Conservation (phyloP, 2,888 invertebrate genomes). For the Biston betularia region DNA sequence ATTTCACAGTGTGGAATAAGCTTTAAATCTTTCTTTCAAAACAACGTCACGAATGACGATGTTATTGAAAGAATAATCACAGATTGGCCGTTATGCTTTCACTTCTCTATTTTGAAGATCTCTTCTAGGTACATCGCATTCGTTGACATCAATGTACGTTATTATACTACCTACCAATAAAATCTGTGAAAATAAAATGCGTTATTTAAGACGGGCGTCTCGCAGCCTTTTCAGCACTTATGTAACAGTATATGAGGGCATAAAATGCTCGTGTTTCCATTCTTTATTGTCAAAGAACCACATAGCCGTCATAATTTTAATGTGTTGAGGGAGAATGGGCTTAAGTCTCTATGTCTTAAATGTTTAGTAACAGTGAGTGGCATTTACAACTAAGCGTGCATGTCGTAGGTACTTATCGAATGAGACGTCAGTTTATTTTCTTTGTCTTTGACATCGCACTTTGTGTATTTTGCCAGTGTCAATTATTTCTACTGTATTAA, state of each 20-base stretch:
- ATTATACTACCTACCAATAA: constrained; percentile 62
- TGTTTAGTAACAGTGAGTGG: not conserved
- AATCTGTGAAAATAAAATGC: constrained; percentile 74
- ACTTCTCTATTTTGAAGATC: too few relatives aligned
- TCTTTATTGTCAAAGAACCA: constrained; percentile 39
- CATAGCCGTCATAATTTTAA: constrained; percentile 39
- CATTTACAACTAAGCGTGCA: too few relatives aligned
- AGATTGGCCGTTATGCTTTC: too few relatives aligned
- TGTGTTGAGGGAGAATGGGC: constrained; percentile 32
- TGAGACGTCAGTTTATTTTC: too few relatives aligned
- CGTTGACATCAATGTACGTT: constrained; percentile 22
- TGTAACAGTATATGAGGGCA: constrained; percentile 54
- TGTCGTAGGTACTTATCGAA: too few relatives aligned
- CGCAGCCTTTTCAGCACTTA: constrained; percentile 63
- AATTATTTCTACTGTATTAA: too few relatives aligned
- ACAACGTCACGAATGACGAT: too few relatives aligned
- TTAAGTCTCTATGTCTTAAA: constrained; percentile 7
- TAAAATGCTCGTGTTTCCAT: constrained; percentile 57
- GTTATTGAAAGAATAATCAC: too few relatives aligned
- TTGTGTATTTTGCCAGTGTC: too few relatives aligned
- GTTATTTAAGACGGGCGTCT: constrained; percentile 74
- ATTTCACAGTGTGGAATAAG: too few relatives aligned
- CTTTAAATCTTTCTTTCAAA: too few relatives aligned
- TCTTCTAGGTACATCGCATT: not conserved
- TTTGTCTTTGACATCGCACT: too few relatives aligned